These are phyloP conservation scores for Nebria ingens DNA, from an alignment of 1,140 invertebrate species.

Conservation along the genomic window DNA sequence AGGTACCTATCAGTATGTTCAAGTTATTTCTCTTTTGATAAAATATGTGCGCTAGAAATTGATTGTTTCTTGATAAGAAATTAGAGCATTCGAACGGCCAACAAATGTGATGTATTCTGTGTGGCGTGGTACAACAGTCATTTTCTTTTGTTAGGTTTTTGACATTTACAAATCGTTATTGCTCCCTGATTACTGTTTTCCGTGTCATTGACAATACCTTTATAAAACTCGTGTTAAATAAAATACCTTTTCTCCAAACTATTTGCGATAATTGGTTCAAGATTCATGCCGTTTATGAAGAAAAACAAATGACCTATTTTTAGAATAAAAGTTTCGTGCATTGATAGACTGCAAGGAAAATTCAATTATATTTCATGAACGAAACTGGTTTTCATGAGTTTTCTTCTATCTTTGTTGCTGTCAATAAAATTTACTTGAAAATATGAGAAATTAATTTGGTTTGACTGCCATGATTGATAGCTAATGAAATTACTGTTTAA, in stretches of 20 bases:
- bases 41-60: background rate
- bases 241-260: background rate
- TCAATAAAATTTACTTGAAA: too few relatives aligned
- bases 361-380: background rate
- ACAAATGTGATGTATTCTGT: background rate
- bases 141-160: conserved; percentile 9
- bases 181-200: conserved; percentile 5
- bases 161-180: conserved; percentile 7
- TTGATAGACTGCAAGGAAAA: background rate
- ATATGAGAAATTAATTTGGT: too few relatives aligned
- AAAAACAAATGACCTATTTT: too few relatives aligned
- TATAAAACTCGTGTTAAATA: conserved; percentile 7
- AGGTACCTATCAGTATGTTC: too few relatives aligned
- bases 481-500: too few relatives aligned
- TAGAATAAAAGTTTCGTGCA: too few relatives aligned
- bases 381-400: background rate
- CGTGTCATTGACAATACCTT: conserved; percentile 5
- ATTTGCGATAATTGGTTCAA: background rate
- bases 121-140: background rate
- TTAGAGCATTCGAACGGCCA: background rate
- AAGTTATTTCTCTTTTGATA: background rate
- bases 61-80: conserved; percentile 1
- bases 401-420: too few relatives aligned
- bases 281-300: too few relatives aligned
- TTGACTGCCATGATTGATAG: too few relatives aligned